phyloP scores from a whole-genome alignment of 2,888 invertebrate species.

The Hipparchia sbordonii region DNA sequence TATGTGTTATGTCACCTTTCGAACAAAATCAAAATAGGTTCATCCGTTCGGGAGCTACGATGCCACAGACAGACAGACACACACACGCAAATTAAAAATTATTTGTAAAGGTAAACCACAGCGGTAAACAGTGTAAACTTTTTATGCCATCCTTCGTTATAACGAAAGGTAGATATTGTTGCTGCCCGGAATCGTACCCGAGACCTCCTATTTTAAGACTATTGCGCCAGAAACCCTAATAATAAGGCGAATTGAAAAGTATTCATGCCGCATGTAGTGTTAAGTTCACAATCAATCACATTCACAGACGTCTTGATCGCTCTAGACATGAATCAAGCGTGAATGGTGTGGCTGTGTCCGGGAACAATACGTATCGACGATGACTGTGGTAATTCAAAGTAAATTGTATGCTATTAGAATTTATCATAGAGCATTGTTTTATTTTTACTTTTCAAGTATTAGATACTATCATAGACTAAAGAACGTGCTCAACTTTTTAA shows the following conservation, averaged over 20 bases:
- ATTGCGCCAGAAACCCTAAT: conserved; percentile 8
- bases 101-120: no score
- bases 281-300: conserved; percentile 68
- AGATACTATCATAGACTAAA: not conserved
- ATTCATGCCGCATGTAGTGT: conserved; percentile 50
- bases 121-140: not conserved
- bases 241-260: conserved; percentile 59
- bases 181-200: no score
- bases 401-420: conserved; percentile 36
- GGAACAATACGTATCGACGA: conserved; percentile 31
- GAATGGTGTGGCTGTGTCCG: conserved; percentile 4
- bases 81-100: no score
- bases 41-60: no score
- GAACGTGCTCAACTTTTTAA: conserved; percentile 3
- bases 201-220: no score
- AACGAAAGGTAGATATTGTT: no score
- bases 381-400: conserved; percentile 45
- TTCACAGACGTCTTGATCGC: conserved; percentile 64
- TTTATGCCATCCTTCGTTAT: no score
- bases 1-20: no score
- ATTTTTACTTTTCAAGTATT: not conserved
- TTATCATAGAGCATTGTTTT: conserved; percentile 26
- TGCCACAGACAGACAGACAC: no score
- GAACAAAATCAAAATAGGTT: no score
- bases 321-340: conserved; percentile 7